Base-by-base conservation (phyloP, 2,113 vertebrate genomes). In the Pygoscelis antarcticus region DNA sequence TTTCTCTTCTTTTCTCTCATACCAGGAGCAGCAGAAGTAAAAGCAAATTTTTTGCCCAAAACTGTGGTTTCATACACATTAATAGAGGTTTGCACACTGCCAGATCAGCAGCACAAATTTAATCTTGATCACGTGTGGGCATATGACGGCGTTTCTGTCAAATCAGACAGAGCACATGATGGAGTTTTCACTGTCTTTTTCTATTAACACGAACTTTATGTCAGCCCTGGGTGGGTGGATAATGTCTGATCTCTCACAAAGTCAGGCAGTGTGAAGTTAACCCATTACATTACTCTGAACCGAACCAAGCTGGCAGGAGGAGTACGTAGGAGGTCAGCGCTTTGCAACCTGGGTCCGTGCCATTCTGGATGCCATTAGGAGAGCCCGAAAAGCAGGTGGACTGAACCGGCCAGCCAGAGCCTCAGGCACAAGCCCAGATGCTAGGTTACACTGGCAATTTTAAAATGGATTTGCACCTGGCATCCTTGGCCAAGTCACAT, bases 271-370 rank as follows among this genome's bases (percentile, higher is more conserved):
- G 18, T 15, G 40, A 77, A 58, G 3, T 90, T 87, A 94, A 87
- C 89, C 55, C 30, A 0, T 92, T 76, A 7, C 4, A 9, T 26
- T 22, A 27, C 49, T 34, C 81, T 27, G 36, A 88, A n/a, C 1
- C 0, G 2, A 70, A 26, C 10, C 0, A 0, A 78, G 38, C 15
- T 25, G 65, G 32, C 46, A 71, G 75, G 11, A 83, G 65, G 38
- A n/a, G 6, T 2, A 32, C 0, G 1, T 2, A 18, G 46, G 75
- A 88, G 21, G 9, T 10, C 30, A 58, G 4, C 4, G 2, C 34
- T 36, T 25, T 51, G 57, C 66, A 71, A 2, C 40, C 54, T 11
- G 51, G 7, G 34, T 34, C 52, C 1, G 0, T 40, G 46, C 36
- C 60, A 8, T 49, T n/a, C 71, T 42, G 71, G 36, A 61, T 58